phyloP scores from a whole-genome alignment of 2,797 vertebrate species.

The Allochrocebus solatus region DNA sequence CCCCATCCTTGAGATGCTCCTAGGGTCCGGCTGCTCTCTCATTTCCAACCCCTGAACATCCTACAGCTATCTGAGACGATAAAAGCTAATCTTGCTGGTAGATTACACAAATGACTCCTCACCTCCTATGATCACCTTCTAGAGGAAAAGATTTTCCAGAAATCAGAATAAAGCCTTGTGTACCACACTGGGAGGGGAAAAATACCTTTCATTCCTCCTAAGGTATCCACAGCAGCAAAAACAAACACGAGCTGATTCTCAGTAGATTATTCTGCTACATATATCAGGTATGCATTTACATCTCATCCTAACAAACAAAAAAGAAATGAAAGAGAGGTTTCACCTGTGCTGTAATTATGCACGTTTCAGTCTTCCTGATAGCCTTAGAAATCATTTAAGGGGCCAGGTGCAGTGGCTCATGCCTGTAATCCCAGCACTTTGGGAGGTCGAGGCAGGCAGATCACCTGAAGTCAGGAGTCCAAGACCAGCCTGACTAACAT shows the following conservation, averaged over 20 bases:
- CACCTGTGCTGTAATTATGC: background rate
- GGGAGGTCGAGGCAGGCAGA: too few species aligned
- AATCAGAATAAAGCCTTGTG: background rate
- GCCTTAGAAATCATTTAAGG: background rate
- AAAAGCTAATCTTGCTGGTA: background rate
- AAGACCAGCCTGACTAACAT: too few species aligned
- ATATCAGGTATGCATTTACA: background rate
- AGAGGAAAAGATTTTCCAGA: background rate
- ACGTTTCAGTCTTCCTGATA: background rate
- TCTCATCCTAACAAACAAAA: background rate
- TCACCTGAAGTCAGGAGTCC: too few species aligned
- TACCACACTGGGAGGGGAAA: background rate
- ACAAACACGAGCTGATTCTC: background rate
- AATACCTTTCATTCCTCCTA: background rate
- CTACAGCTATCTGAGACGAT: background rate
- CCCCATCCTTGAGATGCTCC: background rate
- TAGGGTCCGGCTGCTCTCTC: background rate
- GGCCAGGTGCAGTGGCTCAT: too few species aligned
- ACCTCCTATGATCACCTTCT: background rate
- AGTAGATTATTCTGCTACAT: background rate
- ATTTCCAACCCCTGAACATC: background rate
- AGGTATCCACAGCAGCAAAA: background rate
- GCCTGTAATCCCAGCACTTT: too few species aligned
- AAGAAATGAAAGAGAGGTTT: background rate
- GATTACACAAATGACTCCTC: background rate